Evolutionary conservation across 1,140 invertebrate genomes (phyloP), one percentile per base, ranked within the genome.

Genomic region (Goniozus legneri): DNA sequence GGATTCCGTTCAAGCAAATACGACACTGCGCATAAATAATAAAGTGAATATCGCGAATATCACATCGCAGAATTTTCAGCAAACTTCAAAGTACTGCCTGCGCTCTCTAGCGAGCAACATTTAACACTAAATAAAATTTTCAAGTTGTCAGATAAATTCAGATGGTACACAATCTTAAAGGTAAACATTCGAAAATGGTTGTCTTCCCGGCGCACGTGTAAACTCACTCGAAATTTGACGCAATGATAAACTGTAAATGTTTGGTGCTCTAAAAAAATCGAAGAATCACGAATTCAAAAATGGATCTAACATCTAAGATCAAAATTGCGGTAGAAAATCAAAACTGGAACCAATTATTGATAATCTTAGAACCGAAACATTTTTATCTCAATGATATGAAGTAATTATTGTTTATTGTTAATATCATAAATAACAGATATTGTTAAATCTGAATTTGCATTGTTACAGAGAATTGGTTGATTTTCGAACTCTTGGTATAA

Each of bases 341-440:
- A 41, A 36, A 63, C 36, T 67, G 64, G 63, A 30, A 56, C 3
- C 30, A 50, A 24, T 47, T 69, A n/a, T 21, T 33, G 0, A 42
- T 43, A 8, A 42, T 59, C 27, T 27, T 67, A 1, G 51, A 64
- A 16, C 64, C 66, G 19, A 67, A 60, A 40, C 24, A 56, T 20
- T 68, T 69, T 48, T n/a, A n/a, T n/a, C n/a, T n/a, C n/a, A n/a
- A n/a, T n/a, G n/a, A n/a, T n/a, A n/a, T n/a, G n/a, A n/a, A n/a
- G n/a, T n/a, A n/a, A n/a, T n/a, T n/a, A n/a, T n/a, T n/a, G n/a
- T n/a, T n/a, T n/a, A n/a, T n/a, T n/a, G n/a, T n/a, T n/a, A n/a
- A n/a, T n/a, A n/a, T n/a, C n/a, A n/a, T n/a, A n/a, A n/a, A n/a
- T n/a, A n/a, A n/a, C n/a, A n/a, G n/a, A n/a, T n/a, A n/a, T n/a